Percentiles rank a stretch among this genome's conserved stretches.
phyloP scores from a whole-genome alignment of 2,888 invertebrate species.

The Heliconius charithonia region DNA sequence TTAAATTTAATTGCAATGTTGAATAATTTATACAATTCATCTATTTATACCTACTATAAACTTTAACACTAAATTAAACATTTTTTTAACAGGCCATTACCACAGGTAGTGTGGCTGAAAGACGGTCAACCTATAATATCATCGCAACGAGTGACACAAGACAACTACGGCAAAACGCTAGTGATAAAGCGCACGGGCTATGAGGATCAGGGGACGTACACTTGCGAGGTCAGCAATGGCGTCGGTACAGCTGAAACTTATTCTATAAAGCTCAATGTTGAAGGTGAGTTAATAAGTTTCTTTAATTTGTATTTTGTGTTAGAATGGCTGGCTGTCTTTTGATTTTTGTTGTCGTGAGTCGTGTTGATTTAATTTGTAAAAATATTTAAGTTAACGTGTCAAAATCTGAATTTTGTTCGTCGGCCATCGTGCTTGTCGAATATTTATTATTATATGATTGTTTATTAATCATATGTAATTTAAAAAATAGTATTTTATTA shows the following conservation, averaged over 20 bases:
- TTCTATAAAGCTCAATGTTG: constrained; percentile 90
- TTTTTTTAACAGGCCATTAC: constrained; percentile 88
- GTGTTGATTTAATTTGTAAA: not conserved
- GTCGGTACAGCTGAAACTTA: constrained; percentile 93
- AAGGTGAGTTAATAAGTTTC: constrained; percentile 22
- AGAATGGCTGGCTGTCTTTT: not conserved
- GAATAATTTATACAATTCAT: no score
- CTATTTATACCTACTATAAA: not conserved
- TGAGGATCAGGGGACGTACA: constrained; percentile 95
- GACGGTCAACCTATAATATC: constrained; percentile 88
- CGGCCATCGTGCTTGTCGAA: no score
- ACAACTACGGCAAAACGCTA: constrained; percentile 97
- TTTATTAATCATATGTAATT: no score
- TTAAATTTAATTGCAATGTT: no score
- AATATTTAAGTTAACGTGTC: no score
- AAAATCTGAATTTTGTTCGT: no score
- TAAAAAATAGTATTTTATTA: no score
- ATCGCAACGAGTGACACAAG: constrained; percentile 90
- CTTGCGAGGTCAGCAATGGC: constrained; percentile 96
- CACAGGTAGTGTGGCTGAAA: constrained; percentile 96
- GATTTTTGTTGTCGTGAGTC: not conserved
- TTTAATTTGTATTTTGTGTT: not conserved
- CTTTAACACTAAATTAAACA: not conserved
- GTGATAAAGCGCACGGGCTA: constrained; percentile 93
- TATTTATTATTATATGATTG: no score